These are phyloP conservation scores for Serrognathus titanus DNA, from an alignment of 2,888 invertebrate species.

Conservation along the genomic window DNA sequence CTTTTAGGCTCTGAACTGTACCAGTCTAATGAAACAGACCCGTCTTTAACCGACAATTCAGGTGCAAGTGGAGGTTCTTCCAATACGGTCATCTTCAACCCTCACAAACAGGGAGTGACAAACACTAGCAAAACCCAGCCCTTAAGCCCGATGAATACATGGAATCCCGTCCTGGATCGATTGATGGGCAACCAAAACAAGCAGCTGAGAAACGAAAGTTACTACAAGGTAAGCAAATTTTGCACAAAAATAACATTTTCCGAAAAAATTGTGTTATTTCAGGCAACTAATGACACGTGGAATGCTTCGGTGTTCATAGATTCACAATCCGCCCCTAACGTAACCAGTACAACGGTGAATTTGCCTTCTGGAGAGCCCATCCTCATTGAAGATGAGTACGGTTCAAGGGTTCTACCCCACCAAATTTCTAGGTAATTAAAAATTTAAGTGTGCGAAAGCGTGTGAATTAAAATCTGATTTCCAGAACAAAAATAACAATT, in stretches of 20 bases:
- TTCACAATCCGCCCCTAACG: slow-evolving; percentile 38
- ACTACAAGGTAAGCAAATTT: slow-evolving; percentile 69
- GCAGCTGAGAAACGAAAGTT: slow-evolving; percentile 82
- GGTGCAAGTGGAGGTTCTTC: slow-evolving; percentile 53
- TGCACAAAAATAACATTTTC: background rate
- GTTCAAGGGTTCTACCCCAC: slow-evolving; percentile 43
- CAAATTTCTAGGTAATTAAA: slow-evolving; percentile 38
- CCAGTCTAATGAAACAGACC: slow-evolving; percentile 34
- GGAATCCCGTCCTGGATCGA: slow-evolving; percentile 88
- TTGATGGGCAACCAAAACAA: slow-evolving; percentile 64
- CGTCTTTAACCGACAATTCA: slow-evolving; percentile 47
- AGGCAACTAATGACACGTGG: slow-evolving; percentile 61
- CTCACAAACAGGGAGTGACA: slow-evolving; percentile 33
- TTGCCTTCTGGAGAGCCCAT: slow-evolving; percentile 49
- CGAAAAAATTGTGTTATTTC: slow-evolving; percentile 12
- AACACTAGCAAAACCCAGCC: slow-evolving; percentile 49
- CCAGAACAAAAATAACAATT: slow-evolving; percentile 15
- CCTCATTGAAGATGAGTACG: slow-evolving; percentile 56
- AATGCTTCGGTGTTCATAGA: slow-evolving; percentile 47
- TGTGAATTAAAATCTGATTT: background rate
- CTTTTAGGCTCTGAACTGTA: slow-evolving; percentile 18
- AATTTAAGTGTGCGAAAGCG: background rate
- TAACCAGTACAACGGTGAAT: slow-evolving; percentile 55
- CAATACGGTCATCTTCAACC: slow-evolving; percentile 54
- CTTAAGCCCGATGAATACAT: slow-evolving; percentile 61